These are phyloP conservation scores for Hephaestus fuliginosus DNA, from an alignment of 2,797 vertebrate genomes.

Conservation along the genomic window DNA sequence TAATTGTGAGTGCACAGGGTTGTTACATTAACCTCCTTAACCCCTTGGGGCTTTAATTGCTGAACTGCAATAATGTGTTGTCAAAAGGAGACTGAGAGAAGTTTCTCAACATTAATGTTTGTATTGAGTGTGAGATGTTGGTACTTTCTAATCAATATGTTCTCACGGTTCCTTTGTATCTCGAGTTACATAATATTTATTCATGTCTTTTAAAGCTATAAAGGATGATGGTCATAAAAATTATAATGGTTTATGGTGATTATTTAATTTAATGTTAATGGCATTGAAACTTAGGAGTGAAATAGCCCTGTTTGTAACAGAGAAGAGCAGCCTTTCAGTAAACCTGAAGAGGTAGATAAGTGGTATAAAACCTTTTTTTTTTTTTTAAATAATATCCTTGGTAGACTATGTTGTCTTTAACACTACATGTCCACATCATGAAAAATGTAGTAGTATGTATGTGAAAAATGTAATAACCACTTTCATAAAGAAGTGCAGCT, in stretches of 20 bases:
- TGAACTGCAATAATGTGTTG: constrained; percentile 73
- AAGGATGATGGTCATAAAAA: not conserved
- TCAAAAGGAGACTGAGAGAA: constrained; percentile 36
- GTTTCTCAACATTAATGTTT: not conserved
- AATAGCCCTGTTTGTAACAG: not conserved
- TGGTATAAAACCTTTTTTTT: not conserved
- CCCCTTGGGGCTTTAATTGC: constrained; percentile 68
- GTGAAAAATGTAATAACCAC: not conserved
- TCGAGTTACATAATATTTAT: constrained; percentile 17
- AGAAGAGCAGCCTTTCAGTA: not conserved
- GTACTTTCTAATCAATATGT: constrained; percentile 44
- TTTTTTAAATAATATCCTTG: not conserved
- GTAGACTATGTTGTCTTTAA: not conserved
- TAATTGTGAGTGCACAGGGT: constrained; percentile 64
- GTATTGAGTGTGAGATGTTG: constrained; percentile 8
- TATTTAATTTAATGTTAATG: constrained; percentile 7
- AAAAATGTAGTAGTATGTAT: not conserved
- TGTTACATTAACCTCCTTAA: constrained; percentile 61
- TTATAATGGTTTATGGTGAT: not conserved
- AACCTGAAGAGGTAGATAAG: not conserved
- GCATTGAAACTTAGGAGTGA: not conserved
- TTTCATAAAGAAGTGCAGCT: constrained; percentile 13
- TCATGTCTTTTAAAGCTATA: constrained; percentile 2
- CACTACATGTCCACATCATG: not conserved
- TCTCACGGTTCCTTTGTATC: constrained; percentile 15